These are phyloP conservation scores for Sapajus apella DNA, from an alignment of 2,113 vertebrate species.

Conservation along the genomic window DNA sequence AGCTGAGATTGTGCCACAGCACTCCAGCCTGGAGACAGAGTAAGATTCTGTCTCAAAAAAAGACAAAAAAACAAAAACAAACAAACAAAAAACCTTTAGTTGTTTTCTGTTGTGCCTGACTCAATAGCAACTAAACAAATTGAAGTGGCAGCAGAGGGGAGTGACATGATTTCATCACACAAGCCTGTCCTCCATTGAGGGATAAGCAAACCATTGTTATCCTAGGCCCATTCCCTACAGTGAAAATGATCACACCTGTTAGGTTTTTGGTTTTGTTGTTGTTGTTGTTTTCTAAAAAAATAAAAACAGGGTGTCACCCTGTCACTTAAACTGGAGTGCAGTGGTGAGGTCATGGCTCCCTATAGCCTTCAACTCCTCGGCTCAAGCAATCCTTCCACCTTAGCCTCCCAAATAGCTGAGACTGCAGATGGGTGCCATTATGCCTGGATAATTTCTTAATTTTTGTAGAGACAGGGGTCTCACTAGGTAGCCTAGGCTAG, in stretches of 20 bases:
- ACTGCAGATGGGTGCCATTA: not conserved
- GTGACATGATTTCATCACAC: no score
- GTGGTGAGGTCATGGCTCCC: not conserved
- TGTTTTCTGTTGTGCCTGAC: not conserved
- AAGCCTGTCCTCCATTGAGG: not conserved
- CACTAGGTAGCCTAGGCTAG: not conserved
- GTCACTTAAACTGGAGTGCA: not conserved
- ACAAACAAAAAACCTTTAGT: no score
- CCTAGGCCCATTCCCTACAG: not conserved
- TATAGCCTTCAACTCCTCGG: not conserved
- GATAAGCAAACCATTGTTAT: not conserved
- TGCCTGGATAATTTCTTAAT: not conserved
- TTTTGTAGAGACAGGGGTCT: not conserved
- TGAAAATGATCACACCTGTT: not conserved
- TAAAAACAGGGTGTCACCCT: not conserved
- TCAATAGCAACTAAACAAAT: not conserved
- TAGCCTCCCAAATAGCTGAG: not conserved
- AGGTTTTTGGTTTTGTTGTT: not conserved
- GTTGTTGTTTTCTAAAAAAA: no score
- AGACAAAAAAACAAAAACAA: no score
- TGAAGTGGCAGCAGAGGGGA: not conserved
- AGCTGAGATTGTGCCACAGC: no score
- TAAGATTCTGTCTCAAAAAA: no score
- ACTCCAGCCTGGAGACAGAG: no score
- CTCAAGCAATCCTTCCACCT: not conserved